Base-by-base conservation (phyloP, 2,888 invertebrate genomes). In the Drosophila multiciliata region DNA sequence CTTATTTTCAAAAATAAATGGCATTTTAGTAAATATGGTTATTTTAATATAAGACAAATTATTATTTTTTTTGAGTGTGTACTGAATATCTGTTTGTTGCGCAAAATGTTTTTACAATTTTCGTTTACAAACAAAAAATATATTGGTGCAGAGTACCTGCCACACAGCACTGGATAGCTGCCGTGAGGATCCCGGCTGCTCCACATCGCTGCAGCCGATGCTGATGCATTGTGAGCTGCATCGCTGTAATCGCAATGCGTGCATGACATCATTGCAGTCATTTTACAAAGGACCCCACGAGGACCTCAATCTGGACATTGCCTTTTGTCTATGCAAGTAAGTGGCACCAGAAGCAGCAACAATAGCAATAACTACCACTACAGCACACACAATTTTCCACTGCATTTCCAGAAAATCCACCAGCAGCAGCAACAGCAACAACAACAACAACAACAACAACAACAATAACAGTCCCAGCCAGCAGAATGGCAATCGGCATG, bases 261-360 rank as follows among this genome's bases (percentile, higher is more conserved):
- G 98, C 93, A 97, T 97, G 97, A 95, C 96, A 77, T 96, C 97
- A 60, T 93, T 98, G 86, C 96, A 97, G 92, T 95, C 95, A 65
- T 98, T 98, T 94, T 98, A 98, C 93, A 95, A 96, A 92, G 96
- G 96, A 89, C 95, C 96, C 26, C 95, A 95, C 66, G 96, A 96
- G 80, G 96, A 95, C 83, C 96, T 97, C 95, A 97, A 97, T 91
- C 95, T 97, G 78, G 98, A 98, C 93, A 96, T 98, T 87, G 98
- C 98, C 83, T 98, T 98, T 94, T 98, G 98, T 92, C 95, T 98
- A 73, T 98, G 98, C 97, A 97, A 96, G 98, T 97, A 94, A 95
- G 96, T 95, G 84, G 78, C 69, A 71, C 63, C 49, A 38, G 38
- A 20, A 45, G 20, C 52, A 12, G 9, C 65, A 20, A 49, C 45